Evolutionary conservation across 2,888 invertebrate species (phyloP).

Genomic region (Philopedon plagiatum): DNA sequence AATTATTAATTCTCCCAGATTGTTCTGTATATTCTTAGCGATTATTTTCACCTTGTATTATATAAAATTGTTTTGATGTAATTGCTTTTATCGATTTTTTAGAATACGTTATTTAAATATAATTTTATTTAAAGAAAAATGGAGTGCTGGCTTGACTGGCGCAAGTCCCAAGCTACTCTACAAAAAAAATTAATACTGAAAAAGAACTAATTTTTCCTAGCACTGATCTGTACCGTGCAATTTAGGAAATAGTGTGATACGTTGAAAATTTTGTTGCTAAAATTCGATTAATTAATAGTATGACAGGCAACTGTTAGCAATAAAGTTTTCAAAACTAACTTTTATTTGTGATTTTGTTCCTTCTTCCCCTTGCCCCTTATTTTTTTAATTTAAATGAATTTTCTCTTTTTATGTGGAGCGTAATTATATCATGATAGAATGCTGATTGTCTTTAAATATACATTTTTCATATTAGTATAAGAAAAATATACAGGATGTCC

Average conservation of each 20-base stretch:
- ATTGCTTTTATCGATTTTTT: conserved; percentile 50
- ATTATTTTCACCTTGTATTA: conserved; percentile 46
- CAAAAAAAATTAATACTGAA: conserved; percentile 45
- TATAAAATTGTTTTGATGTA: conserved; percentile 49
- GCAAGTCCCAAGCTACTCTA: conserved; percentile 54
- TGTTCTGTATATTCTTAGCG: conserved; percentile 47
- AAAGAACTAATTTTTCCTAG: conserved; percentile 46
- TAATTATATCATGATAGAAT: background rate
- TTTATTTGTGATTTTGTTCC: conserved; percentile 49
- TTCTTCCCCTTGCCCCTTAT: conserved; percentile 43
- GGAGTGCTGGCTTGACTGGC: conserved; percentile 57
- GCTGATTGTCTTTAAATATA: background rate
- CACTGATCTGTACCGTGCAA: conserved; percentile 46
- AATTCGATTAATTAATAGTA: background rate
- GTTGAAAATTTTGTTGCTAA: conserved; percentile 49
- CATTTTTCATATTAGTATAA: too few species aligned
- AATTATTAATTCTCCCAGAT: conserved; percentile 23
- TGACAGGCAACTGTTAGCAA: conserved; percentile 34
- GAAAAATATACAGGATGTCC: too few species aligned
- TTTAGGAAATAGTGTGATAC: conserved; percentile 51
- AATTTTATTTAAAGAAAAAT: conserved; percentile 47
- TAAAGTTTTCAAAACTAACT: conserved; percentile 45
- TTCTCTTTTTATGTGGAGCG: background rate
- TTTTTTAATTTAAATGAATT: background rate
- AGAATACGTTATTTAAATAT: conserved; percentile 48